phyloP scores from a whole-genome alignment of 2,888 invertebrate species.

The Amiota minor region DNA sequence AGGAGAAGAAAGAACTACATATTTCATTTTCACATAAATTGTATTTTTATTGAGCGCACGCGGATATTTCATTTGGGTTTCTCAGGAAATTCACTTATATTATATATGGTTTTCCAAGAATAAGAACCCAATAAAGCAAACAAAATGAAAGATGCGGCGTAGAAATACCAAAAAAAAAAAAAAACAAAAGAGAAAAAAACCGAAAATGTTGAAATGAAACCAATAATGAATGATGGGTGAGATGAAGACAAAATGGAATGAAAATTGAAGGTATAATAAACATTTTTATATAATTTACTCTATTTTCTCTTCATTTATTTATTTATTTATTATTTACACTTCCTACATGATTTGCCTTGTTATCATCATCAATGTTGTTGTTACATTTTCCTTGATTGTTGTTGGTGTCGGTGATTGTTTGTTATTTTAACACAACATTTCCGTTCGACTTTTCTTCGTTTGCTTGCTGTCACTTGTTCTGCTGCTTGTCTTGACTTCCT shows the following conservation, averaged over 20 bases:
- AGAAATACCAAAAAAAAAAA: neutral
- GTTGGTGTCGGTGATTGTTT: conserved; percentile 57
- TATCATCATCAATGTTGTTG: neutral
- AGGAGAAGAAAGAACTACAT: neutral
- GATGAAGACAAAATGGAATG: conserved; percentile 43
- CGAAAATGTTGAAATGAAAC: neutral
- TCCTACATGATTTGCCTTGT: conserved; percentile 57
- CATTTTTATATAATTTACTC: neutral
- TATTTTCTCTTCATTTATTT: conserved; percentile 42
- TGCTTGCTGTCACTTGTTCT: conserved; percentile 25
- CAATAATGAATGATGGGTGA: conserved; percentile 8
- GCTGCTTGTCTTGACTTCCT: conserved; percentile 35
- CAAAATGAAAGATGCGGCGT: neutral
- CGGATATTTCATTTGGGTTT: conserved; percentile 1
- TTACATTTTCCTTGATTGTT: neutral
- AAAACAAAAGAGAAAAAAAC: neutral
- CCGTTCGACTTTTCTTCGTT: conserved; percentile 45
- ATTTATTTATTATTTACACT: conserved; percentile 66
- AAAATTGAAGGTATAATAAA: conserved; percentile 8
- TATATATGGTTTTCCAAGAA: neutral
- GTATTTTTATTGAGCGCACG: conserved; percentile 15
- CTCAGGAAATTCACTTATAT: conserved; percentile 15
- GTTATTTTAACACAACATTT: conserved; percentile 67
- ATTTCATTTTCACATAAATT: conserved; percentile 29
- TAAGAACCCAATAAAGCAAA: neutral